phyloP scores from a whole-genome alignment of 2,888 invertebrate species.

The Vandiemenella viatica region DNA sequence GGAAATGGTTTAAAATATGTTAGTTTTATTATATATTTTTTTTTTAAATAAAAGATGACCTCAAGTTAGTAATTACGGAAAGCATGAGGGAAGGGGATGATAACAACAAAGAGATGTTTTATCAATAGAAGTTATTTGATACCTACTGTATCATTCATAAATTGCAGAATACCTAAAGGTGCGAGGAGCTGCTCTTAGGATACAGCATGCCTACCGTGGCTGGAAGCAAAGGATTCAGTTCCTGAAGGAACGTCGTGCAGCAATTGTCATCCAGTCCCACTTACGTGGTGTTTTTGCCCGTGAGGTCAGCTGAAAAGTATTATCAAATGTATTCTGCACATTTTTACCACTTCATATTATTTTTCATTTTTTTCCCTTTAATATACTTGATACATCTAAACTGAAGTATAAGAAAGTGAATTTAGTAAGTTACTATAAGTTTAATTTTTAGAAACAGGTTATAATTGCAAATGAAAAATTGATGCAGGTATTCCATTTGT shows the following conservation, averaged over 20 bases:
- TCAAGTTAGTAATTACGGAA: no score
- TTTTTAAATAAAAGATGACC: no score
- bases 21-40: no score
- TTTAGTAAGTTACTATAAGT: neutral
- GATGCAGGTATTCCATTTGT: no score
- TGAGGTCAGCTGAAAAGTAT: conserved; percentile 37
- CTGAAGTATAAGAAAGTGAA: neutral
- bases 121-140: no score
- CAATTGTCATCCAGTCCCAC: conserved; percentile 72
- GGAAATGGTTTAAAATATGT: no score
- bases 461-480: no score
- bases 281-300: conserved; percentile 79
- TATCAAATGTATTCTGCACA: neutral
- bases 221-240: conserved; percentile 73
- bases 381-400: neutral
- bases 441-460: no score
- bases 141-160: no score
- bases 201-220: conserved; percentile 73
- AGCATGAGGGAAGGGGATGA: no score
- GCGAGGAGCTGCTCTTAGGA: conserved; percentile 49
- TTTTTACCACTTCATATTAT: conserved; percentile 1
- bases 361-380: neutral
- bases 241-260: conserved; percentile 64
- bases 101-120: no score
- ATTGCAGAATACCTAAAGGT: conserved; percentile 44